Evolutionary conservation across 2,888 invertebrate genomes (phyloP).

Genomic region (Acanthosepion esculentum): DNA sequence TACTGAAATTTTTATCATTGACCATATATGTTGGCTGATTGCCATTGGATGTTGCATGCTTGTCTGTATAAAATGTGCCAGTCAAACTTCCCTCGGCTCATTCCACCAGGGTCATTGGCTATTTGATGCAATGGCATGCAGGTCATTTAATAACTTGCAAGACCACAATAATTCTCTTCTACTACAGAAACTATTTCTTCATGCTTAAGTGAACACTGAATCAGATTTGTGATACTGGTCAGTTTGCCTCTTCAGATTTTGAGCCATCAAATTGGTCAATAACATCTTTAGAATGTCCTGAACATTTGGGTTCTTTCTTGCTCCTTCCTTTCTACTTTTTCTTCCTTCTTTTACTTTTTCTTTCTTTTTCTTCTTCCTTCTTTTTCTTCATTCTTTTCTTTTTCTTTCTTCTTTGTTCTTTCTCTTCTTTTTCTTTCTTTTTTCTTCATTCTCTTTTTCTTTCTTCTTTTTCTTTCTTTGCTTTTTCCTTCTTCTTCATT

Average conservation of each 20-base stretch:
- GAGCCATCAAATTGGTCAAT: not conserved
- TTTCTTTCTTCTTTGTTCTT: not conserved
- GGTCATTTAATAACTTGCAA: not conserved
- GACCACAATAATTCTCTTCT: not conserved
- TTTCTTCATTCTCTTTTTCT: not conserved
- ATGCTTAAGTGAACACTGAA: not conserved
- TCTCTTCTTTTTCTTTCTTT: too few relatives aligned
- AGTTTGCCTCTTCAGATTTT: conserved; percentile 2
- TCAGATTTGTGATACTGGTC: not conserved
- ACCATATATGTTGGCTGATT: not conserved
- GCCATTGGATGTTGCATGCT: not conserved
- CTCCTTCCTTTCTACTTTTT: not conserved
- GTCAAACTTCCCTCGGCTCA: not conserved
- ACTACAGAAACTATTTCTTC: not conserved
- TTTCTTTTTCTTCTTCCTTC: too few relatives aligned
- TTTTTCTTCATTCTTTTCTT: not conserved
- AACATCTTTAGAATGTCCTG: not conserved
- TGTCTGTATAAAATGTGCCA: not conserved
- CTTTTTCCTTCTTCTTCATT: not conserved
- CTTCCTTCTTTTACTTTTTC: too few relatives aligned
- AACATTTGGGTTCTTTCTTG: not conserved
- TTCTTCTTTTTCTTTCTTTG: not conserved
- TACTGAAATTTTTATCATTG: not conserved
- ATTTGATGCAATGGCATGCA: not conserved
- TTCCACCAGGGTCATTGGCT: not conserved